Evolutionary conservation across 2,113 vertebrate species (phyloP).

Genomic region (Phyllostomus hastatus): DNA sequence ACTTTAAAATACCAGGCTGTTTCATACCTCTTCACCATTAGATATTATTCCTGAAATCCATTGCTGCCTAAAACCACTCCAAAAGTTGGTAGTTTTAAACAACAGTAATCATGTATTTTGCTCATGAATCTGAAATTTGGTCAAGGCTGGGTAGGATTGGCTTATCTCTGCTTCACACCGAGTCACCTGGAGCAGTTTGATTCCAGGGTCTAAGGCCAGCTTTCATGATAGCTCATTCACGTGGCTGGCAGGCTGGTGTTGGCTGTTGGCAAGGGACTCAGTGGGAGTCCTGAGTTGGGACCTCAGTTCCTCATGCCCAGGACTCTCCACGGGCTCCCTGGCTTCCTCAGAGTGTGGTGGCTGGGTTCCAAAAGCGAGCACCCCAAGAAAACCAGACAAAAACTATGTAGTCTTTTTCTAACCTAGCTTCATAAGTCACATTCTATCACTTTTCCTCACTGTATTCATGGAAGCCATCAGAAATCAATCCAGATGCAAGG

Average conservation of each 20-base stretch:
- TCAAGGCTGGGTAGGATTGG: neutral
- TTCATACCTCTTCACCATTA: slow-evolving; percentile 27
- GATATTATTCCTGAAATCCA: neutral
- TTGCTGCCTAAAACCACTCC: neutral
- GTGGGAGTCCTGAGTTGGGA: neutral
- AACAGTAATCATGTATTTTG: neutral
- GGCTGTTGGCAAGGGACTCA: neutral
- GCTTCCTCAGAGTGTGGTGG: neutral
- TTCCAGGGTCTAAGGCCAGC: neutral
- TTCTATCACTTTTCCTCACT: neutral
- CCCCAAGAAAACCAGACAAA: neutral
- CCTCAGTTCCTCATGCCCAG: neutral
- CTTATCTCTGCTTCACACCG: neutral
- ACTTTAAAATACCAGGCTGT: neutral
- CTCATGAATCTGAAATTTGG: neutral
- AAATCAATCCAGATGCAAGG: neutral
- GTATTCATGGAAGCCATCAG: neutral
- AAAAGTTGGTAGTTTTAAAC: neutral
- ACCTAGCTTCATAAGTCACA: neutral
- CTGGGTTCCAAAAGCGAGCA: neutral
- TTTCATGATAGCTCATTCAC: neutral
- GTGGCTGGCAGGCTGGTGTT: neutral
- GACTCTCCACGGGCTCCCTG: neutral
- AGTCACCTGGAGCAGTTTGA: neutral
- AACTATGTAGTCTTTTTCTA: neutral